These are phyloP conservation scores for Pristionchus arcanus DNA, from an alignment of 2,888 invertebrate species.

Conservation along the genomic window DNA sequence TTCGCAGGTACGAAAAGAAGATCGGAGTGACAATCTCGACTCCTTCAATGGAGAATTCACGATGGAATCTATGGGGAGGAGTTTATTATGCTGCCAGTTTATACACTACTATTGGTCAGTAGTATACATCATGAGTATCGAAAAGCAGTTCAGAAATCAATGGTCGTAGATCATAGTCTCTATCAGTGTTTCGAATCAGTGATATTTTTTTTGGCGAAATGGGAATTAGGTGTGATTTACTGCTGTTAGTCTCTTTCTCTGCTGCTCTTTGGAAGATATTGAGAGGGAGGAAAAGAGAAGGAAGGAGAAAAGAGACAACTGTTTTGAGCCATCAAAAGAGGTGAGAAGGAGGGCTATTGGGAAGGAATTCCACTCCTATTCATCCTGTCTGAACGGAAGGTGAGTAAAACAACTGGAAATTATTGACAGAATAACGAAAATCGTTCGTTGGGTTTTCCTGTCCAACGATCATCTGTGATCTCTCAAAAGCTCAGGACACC, in stretches of 20 bases:
- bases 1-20: conserved; percentile 67
- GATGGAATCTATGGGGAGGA: conserved; percentile 73
- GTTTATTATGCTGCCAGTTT: conserved; percentile 72
- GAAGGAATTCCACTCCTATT: neutral
- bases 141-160: neutral
- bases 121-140: neutral
- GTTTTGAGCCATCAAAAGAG: conserved; percentile 8
- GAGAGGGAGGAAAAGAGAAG: conserved; percentile 28
- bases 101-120: conserved; percentile 72
- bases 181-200: neutral
- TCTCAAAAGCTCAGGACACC: no score
- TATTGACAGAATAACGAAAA: neutral
- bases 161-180: no score
- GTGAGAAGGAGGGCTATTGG: conserved; percentile 33
- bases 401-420: neutral
- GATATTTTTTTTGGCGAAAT: neutral
- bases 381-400: neutral
- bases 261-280: conserved; percentile 34
- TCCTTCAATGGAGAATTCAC: conserved; percentile 65
- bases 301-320: conserved; percentile 31
- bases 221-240: conserved; percentile 21
- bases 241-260: conserved; percentile 29
- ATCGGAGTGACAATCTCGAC: conserved; percentile 62
- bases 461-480: no score
- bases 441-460: no score